Evolutionary conservation across 1,140 invertebrate genomes (phyloP), one percentile per base, ranked within the genome.

Genomic region (Mercenaria mercenaria): DNA sequence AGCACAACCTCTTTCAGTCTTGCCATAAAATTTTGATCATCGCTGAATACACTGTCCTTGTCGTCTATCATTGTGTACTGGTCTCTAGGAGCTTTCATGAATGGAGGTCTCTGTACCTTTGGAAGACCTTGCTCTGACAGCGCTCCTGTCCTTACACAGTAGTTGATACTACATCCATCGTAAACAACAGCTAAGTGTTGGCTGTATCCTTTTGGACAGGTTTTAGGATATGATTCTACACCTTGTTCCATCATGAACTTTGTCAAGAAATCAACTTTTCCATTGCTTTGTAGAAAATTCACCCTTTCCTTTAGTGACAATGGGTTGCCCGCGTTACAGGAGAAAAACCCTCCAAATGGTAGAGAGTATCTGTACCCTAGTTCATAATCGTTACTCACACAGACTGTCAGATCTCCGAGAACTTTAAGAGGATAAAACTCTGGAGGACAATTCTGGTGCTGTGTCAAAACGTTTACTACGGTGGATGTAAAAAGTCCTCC

Each of bases 331-430:
- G 79, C 56, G 18, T 37, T 77, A 91, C 93, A 94, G 74, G 91
- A 92, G 81, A 84, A 93, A 50, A 94, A 93, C 23, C 93, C 93
- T 41, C 86, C 93, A 83, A 94, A 93, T 23, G 91, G 91, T n/a
- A n/a, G n/a, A n/a, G n/a, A n/a, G n/a, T n/a, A n/a, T n/a, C n/a
- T n/a, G n/a, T n/a, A n/a, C n/a, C 89, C 91, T 1, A 91, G 80
- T 83, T 93, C 93, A 34, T 89, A 91, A 50, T 94, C 93, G 56
- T 91, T 91, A 79, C 92, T 93, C 15, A 93, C 86, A 50, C 93
- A 94, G 10, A 94, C 84, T 11, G 74, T 43, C 26, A 93, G 59
- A 41, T 77, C 43, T 1, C 23, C 43, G 8, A 90, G 77, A 3
- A 94, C 8, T 90, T n/a, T n/a, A n/a, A n/a, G n/a, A n/a, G n/a